phyloP scores from a whole-genome alignment of 1,140 invertebrate species.

The Hestina assimilis region DNA sequence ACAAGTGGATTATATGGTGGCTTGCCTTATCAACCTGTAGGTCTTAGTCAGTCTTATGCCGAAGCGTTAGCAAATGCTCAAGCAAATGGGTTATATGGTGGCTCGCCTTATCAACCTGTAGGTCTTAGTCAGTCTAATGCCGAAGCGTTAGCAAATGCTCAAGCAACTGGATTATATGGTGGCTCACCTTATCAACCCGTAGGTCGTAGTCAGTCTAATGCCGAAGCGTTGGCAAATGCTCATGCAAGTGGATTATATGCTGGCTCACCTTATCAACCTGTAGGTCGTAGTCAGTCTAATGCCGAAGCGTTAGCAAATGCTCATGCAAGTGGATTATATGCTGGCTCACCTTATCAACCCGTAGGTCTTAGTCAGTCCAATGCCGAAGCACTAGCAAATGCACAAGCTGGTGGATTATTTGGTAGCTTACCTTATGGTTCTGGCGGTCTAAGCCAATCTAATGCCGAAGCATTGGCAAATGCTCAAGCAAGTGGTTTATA shows the following conservation, averaged over 20 bases:
- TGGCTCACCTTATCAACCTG: not conserved
- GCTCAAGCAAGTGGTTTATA: not conserved
- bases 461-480: not conserved
- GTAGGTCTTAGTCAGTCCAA: not conserved
- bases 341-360: not conserved
- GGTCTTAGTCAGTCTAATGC: not conserved
- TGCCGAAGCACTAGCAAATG: conserved; percentile 8
- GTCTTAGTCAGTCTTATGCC: too few relatives aligned
- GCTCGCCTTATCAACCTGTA: not conserved
- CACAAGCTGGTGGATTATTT: not conserved
- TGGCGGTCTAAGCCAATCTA: not conserved
- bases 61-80: conserved; percentile 19
- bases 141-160: conserved; percentile 7
- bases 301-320: conserved; percentile 20
- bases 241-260: not conserved
- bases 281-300: not conserved
- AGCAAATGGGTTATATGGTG: too few relatives aligned
- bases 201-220: not conserved
- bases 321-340: conserved; percentile 7
- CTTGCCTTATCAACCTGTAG: too few relatives aligned
- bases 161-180: not conserved
- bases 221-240: too few relatives aligned
- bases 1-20: conserved; percentile 1
- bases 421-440: conserved; percentile 3
- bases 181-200: not conserved